Base-by-base conservation (phyloP, 1,140 invertebrate species). In the Psix sp. region DNA sequence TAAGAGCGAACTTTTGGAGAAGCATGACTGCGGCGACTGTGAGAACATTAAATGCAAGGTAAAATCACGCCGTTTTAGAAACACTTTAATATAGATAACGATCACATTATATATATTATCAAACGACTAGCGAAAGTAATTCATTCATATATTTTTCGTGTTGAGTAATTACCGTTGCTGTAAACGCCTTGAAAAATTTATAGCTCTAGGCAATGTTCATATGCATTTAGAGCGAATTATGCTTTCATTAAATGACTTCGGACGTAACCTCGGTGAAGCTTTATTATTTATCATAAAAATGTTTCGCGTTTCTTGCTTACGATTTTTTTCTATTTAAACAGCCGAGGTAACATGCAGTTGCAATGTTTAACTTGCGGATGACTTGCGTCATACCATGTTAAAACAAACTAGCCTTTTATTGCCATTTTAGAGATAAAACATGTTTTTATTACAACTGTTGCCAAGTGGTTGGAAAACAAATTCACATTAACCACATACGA, bases 41-140 rank as follows among this genome's bases (percentile, higher is more conserved):
- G 80, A 84, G 56, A 85, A 86, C 78, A 74, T 79, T 21, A 82
- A 84, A 39, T 81, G 82, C 80, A 82, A 82, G 79, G 80, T 82
- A 81, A 24, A 15, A 42, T 46, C n/a, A 35, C 20, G 15, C 16
- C 6, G 18, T 3, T 7, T n/a, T 20, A 31, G n/a, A n/a, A n/a
- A n/a, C n/a, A n/a, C n/a, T n/a, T n/a, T n/a, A n/a, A n/a, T n/a
- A n/a, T n/a, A n/a, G n/a, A n/a, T n/a, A n/a, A n/a, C n/a, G n/a
- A n/a, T n/a, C n/a, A n/a, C n/a, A n/a, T n/a, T n/a, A n/a, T n/a
- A n/a, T n/a, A n/a, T n/a, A n/a, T n/a, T n/a, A n/a, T n/a, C n/a
- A n/a, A n/a, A n/a, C n/a, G n/a, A n/a, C n/a, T n/a, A n/a, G n/a
- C n/a, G n/a, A n/a, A n/a, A n/a, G n/a, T n/a, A n/a, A n/a, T n/a